Evolutionary conservation across 2,113 vertebrate species (phyloP), one percentile per base, ranked within the genome.

Genomic region (Amblyopsis rosae): DNA sequence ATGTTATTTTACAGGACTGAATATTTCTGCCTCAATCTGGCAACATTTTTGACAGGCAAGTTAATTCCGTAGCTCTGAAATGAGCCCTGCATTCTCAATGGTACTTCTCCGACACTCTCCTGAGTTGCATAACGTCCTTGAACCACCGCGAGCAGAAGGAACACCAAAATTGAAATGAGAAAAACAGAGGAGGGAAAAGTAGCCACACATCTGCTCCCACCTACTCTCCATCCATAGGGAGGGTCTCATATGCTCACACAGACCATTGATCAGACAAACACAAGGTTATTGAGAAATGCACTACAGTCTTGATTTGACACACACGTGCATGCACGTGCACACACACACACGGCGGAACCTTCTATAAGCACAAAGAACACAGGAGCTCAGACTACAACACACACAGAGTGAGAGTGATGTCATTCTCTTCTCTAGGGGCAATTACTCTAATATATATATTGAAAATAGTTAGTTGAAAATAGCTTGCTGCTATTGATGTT

Each of bases 121-220:
- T 72, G 68, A 74, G 73, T 90, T 88, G 82, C 75, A 86, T 89
- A 91, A 87, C 75, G 84, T 83, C 87, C 86, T 89, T 86, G 72
- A 90, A 73, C 75, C 68, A 79, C 67, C 72, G 73, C 71, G 76
- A 78, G 73, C 77, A 83, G 65, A 85, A 76, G 72, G 65, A 77
- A 76, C 19, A 72, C 54, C 73, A 53, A 73, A 82, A 79, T 61
- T 75, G 55, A 85, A 85, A 82, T 57, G 55, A 51, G 3, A 51
- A 62, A 60, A 50, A 58, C 53, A 41, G 68, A 13, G 72, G 26
- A 62, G 68, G 66, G 59, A 67, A 19, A 17, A 19, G 17, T 12
- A 35, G 13, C 4, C 71, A 57, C 85, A 88, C 85, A 85, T 83
- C 75, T 75, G 75, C 80, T 73, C 49, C 67, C 35, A 73, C 67